These are phyloP conservation scores for Epizoanthus illoricatus DNA, from an alignment of 92 coral and sea anemone species.

Conservation along the genomic window DNA sequence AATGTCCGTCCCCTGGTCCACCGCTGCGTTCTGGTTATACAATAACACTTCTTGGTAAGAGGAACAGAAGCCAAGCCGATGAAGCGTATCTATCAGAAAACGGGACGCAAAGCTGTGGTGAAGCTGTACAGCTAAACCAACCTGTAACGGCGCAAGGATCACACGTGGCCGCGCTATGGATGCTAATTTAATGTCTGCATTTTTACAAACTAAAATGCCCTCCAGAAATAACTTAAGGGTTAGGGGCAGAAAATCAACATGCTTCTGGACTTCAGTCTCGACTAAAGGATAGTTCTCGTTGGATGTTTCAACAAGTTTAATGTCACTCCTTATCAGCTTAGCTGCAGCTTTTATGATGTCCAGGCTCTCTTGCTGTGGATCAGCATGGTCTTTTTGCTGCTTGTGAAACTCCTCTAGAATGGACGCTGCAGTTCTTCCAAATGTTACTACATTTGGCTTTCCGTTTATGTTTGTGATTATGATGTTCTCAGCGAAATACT, in stretches of 20 bases:
- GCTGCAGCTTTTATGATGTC: slow-evolving; percentile 23
- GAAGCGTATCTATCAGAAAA: slow-evolving; percentile 36
- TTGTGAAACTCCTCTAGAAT: slow-evolving; percentile 28
- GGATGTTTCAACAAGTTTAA: not conserved
- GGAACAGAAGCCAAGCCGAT: no score
- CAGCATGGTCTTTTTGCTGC: not conserved
- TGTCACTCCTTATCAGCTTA: slow-evolving; percentile 25
- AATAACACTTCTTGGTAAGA: no score
- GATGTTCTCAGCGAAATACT: not conserved
- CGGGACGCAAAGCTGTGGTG: slow-evolving; percentile 42
- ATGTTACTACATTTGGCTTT: slow-evolving; percentile 6
- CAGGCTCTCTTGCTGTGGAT: not conserved
- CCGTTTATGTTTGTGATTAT: slow-evolving; percentile 7
- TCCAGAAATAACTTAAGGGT: slow-evolving; percentile 13
- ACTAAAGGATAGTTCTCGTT: not conserved
- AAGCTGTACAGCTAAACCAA: slow-evolving; percentile 42
- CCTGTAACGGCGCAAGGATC: slow-evolving; percentile 40
- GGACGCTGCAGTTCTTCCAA: slow-evolving; percentile 8
- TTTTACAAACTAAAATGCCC: slow-evolving; percentile 13
- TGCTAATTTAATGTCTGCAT: slow-evolving; percentile 19
- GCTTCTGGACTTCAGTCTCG: not conserved
- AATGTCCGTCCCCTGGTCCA: no score
- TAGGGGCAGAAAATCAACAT: slow-evolving; percentile 5
- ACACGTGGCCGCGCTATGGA: slow-evolving; percentile 31
- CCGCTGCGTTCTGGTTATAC: no score